phyloP scores from a whole-genome alignment of 1,140 invertebrate genomes.

The Drosophila subpulchrella region DNA sequence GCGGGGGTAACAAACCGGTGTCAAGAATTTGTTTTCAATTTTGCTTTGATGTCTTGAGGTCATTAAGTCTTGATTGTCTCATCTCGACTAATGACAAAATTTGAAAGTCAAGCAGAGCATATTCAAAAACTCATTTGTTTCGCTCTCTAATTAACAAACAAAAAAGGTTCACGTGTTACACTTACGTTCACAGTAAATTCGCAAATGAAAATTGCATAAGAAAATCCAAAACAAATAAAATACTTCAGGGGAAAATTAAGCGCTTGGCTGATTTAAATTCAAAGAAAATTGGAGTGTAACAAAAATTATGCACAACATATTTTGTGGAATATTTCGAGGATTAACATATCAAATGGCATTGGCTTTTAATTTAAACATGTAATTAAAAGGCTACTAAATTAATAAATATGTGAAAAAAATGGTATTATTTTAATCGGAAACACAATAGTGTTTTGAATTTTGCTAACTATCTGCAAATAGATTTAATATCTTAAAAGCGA shows the following conservation, averaged over 20 bases:
- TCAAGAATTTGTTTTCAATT: slow-evolving; percentile 35
- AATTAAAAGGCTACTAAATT: background rate
- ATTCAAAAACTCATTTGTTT: slow-evolving; percentile 42
- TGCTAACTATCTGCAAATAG: background rate
- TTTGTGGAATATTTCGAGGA: background rate
- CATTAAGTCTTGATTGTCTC: slow-evolving; percentile 34
- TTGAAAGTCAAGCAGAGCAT: slow-evolving; percentile 38
- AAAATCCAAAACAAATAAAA: slow-evolving; percentile 23
- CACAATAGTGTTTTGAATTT: background rate
- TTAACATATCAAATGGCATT: background rate
- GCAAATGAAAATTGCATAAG: slow-evolving; percentile 60
- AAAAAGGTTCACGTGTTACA: slow-evolving; percentile 44
- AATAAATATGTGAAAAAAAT: no score
- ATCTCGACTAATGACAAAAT: slow-evolving; percentile 42
- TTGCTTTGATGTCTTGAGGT: slow-evolving; percentile 15
- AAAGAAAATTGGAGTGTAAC: background rate
- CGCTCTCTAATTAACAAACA: slow-evolving; percentile 58
- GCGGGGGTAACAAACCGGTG: slow-evolving; percentile 30
- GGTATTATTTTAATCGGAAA: background rate
- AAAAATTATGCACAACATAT: background rate
- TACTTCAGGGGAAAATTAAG: slow-evolving; percentile 10
- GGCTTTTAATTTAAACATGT: background rate
- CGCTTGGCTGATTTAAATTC: slow-evolving; percentile 37
- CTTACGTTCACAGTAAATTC: slow-evolving; percentile 27
- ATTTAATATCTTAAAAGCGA: background rate